These are phyloP conservation scores for Cheilosia pagana DNA, from an alignment of 2,888 invertebrate species.

Conservation along the genomic window DNA sequence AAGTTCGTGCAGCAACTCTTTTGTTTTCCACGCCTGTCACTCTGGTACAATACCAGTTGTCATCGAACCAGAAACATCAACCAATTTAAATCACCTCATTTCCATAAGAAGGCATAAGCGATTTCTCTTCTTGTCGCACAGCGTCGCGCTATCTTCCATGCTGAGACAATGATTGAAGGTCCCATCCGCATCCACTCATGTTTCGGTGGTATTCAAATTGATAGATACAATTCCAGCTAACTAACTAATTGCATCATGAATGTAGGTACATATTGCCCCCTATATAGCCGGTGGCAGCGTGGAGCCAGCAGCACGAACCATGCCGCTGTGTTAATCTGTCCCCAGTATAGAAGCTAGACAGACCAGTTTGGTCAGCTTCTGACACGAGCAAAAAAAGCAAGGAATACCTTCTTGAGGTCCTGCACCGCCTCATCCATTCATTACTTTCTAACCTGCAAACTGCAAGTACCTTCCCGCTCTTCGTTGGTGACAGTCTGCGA, in stretches of 20 bases:
- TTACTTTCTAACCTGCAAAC: constrained; percentile 57
- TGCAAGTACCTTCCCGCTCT: constrained; percentile 7
- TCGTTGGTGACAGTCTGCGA: constrained; percentile 37
- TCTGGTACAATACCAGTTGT: background rate
- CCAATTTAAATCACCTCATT: constrained; percentile 39
- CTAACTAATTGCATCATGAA: constrained; percentile 68
- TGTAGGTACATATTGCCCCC: constrained; percentile 14
- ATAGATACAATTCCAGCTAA: constrained; percentile 57
- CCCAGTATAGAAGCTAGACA: constrained; percentile 34
- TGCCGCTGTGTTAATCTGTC: constrained; percentile 14
- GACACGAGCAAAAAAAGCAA: background rate
- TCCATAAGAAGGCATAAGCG: constrained; percentile 50
- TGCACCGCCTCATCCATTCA: constrained; percentile 41
- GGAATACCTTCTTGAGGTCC: constrained; percentile 29
- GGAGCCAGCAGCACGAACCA: background rate
- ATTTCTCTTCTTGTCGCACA: constrained; percentile 61
- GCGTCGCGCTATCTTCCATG: constrained; percentile 11
- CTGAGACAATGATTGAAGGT: constrained; percentile 30
- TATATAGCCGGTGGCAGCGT: background rate
- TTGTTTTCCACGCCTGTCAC: constrained; percentile 8
- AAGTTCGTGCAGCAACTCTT: constrained; percentile 47
- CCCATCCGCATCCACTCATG: constrained; percentile 50
- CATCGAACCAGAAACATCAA: constrained; percentile 11
- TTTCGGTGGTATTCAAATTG: constrained; percentile 63
- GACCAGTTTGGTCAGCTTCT: constrained; percentile 39